phyloP scores from a whole-genome alignment of 2,113 vertebrate genomes.

The Panurus biarmicus region DNA sequence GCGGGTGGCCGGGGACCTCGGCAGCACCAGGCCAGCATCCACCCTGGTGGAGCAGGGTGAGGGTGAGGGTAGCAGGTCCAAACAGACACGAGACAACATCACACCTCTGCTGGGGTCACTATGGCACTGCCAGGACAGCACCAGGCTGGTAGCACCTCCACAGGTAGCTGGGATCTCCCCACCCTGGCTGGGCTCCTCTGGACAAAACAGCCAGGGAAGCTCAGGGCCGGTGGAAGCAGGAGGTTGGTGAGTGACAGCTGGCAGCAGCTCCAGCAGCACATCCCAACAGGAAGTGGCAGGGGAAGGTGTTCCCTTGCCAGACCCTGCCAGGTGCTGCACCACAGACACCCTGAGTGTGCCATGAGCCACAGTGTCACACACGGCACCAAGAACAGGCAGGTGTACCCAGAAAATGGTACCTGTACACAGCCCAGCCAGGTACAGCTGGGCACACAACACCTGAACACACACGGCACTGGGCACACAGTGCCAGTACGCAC shows the following conservation, averaged over 20 bases:
- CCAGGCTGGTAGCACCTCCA: neutral
- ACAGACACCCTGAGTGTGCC: fast-evolving
- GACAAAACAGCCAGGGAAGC: neutral
- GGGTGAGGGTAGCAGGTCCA: neutral
- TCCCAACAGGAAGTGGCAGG: neutral
- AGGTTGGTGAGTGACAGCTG: neutral
- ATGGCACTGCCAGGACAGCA: neutral
- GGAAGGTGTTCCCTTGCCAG: neutral
- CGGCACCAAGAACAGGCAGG: fast-evolving
- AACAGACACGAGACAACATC: neutral
- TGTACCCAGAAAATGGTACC: neutral
- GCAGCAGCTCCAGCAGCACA: neutral
- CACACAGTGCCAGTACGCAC: neutral
- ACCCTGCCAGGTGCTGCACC: neutral
- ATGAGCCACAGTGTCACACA: neutral
- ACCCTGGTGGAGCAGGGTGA: neutral
- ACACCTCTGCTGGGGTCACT: neutral
- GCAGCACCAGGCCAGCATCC: neutral
- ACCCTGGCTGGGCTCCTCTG: fast-evolving
- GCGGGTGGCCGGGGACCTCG: fast-evolving
- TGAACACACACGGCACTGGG: neutral
- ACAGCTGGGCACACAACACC: neutral
- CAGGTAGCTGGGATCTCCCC: neutral
- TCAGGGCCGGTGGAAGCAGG: fast-evolving
- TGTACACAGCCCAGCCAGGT: neutral